These are phyloP conservation scores for Planiliza haematocheilus DNA, from an alignment of 2,113 vertebrate species.

Conservation along the genomic window DNA sequence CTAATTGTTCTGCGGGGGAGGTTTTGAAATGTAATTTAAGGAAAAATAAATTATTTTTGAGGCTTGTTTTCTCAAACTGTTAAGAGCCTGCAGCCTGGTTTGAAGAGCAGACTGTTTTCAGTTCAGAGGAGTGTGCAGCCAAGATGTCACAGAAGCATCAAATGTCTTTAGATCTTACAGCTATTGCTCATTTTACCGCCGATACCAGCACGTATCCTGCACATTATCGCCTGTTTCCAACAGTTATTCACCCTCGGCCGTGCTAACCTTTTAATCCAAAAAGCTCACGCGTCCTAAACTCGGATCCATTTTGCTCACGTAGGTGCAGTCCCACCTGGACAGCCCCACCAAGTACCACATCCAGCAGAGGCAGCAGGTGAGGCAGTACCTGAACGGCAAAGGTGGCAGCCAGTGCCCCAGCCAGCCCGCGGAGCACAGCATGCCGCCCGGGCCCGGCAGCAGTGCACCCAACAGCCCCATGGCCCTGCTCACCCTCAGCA, in stretches of 20 bases:
- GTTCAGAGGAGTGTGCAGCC: no score
- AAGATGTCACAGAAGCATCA: no score
- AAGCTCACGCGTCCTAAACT: no score
- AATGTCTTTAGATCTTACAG: no score
- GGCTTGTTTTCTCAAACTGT: neutral
- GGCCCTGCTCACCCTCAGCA: conserved; percentile 88
- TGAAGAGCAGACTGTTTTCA: no score
- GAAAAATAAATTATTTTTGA: neutral
- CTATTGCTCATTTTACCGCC: no score
- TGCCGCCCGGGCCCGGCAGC: conserved; percentile 88
- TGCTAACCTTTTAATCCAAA: no score
- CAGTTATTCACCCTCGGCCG: no score
- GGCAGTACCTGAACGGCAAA: conserved; percentile 96
- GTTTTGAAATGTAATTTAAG: no score
- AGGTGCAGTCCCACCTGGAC: conserved; percentile 94
- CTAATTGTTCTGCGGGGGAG: neutral
- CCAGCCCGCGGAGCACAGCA: conserved; percentile 93
- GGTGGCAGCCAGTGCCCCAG: conserved; percentile 91
- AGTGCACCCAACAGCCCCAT: conserved; percentile 91
- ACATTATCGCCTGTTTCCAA: no score
- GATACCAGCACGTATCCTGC: no score
- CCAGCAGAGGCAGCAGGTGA: conserved; percentile 97
- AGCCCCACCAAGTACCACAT: conserved; percentile 97
- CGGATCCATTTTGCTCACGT: no score
- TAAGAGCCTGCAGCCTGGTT: neutral